phyloP scores from a whole-genome alignment of 2,888 invertebrate species.

The Orgyia antiqua region DNA sequence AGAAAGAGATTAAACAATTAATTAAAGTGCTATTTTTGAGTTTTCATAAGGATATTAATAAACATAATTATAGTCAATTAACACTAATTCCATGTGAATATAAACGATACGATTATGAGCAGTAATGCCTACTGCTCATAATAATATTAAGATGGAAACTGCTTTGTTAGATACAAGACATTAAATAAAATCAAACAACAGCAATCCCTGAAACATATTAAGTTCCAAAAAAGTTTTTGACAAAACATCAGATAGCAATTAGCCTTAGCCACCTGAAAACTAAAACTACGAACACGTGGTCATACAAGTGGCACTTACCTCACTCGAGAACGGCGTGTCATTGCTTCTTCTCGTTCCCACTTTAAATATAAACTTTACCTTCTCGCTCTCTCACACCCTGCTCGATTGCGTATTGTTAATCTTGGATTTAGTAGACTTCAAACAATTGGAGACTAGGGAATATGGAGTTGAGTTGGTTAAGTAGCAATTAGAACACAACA shows the following conservation, averaged over 20 bases:
- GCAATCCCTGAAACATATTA: no score
- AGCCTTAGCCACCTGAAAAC: slow-evolving; percentile 38
- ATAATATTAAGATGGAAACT: no score
- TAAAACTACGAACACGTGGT: slow-evolving; percentile 68
- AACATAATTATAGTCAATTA: no score
- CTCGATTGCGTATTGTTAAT: slow-evolving; percentile 37
- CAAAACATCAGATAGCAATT: slow-evolving; percentile 27
- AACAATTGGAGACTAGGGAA: slow-evolving; percentile 15
- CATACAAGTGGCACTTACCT: slow-evolving; percentile 68
- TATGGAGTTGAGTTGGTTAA: slow-evolving; percentile 16
- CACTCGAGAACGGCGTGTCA: slow-evolving; percentile 60
- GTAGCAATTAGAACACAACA: slow-evolving; percentile 9
- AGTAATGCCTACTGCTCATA: no score
- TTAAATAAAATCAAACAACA: no score
- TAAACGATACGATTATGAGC: no score
- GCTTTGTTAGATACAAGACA: no score
- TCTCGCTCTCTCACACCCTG: slow-evolving; percentile 73
- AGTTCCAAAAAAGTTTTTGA: slow-evolving; percentile 15
- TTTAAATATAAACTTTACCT: slow-evolving; percentile 55
- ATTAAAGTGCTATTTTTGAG: no score
- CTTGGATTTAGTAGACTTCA: slow-evolving; percentile 19
- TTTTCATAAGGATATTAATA: no score
- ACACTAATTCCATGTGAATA: no score
- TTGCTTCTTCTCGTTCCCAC: slow-evolving; percentile 73
- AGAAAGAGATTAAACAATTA: no score